Evolutionary conservation across 2,797 vertebrate genomes (phyloP).

Genomic region (Pseudochaenichthys georgianus): DNA sequence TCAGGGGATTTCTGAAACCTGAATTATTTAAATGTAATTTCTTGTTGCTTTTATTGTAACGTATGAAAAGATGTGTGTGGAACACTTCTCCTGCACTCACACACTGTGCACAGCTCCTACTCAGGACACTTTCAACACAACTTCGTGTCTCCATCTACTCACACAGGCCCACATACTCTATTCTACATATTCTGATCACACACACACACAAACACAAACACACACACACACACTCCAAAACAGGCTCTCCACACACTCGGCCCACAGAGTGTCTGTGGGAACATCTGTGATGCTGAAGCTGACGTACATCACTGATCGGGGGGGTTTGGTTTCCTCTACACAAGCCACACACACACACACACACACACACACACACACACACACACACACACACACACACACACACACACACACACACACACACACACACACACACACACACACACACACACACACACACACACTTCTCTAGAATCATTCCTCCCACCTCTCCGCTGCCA

Average conservation of each 20-base stretch:
- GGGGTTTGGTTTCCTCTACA: conserved; percentile 78
- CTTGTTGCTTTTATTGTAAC: not conserved
- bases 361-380: too few species aligned
- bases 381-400: conserved; percentile 1
- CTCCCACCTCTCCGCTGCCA: conserved; percentile 69
- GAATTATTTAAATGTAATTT: too few species aligned
- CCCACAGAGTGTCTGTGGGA: conserved; percentile 79
- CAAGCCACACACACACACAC: too few species aligned
- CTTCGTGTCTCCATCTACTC: conserved; percentile 55
- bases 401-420: conserved; percentile 38
- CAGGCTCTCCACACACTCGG: conserved; percentile 67
- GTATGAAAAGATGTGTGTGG: not conserved
- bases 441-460: too few species aligned
- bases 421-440: too few species aligned
- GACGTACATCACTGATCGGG: conserved; percentile 79
- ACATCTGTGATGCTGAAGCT: conserved; percentile 81
- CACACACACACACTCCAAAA: conserved; percentile 20
- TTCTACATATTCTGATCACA: too few species aligned
- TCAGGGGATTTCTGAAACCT: too few species aligned
- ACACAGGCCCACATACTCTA: conserved; percentile 59
- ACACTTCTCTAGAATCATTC: conserved; percentile 71
- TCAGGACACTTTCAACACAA: conserved; percentile 39
- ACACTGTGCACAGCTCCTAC: conserved; percentile 11
- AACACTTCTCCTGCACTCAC: not conserved
- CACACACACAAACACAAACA: not conserved